Base-by-base conservation (phyloP, 1,140 invertebrate species). In the Drosophila paulistorum region DNA sequence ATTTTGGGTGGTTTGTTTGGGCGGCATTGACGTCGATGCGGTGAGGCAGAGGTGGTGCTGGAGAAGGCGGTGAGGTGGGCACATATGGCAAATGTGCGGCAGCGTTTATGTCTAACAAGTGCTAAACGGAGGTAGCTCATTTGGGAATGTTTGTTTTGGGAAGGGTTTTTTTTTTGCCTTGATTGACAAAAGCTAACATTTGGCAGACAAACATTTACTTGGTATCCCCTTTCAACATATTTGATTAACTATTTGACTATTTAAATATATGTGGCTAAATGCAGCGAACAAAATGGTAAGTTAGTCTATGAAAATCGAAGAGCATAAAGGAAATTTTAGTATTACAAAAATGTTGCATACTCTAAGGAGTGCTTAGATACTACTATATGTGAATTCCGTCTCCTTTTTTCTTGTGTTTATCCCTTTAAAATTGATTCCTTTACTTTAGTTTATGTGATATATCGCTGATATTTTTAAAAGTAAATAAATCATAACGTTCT, bases 81-180 rank as follows among this genome's bases (percentile, higher is more conserved):
- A 67, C 79, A 82, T 67, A 78, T 74, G 77, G 81, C 58, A 79
- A 77, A 78, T 80, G 74, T 85, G 77, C 73, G 77, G 66, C 77
- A 59, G 71, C 81, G 76, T 79, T 84, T 84, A 84, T 77, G 70
- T 63, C 69, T 70, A 67, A 74, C 73, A 84, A 77, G 68, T 84
- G 81, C 65, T 9, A 51, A 30, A 51, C 45, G 17, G 55, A 26
- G 64, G 35, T 55, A 42, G 14, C 35, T 9, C 7, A 10, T 9
- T 23, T 51, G 45, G 45, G 45, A 23, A 51, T 23, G 17, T 30
- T 37, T 20, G 11, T 17, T 48, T 48, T 6, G 7, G 45, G 17
- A 48, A 51, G 45, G 45, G 17, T 17, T 0, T 9, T 51, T 51
- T 23, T 37, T 37, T 37, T 37, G 7, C 30, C 30, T n/a, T 10